Evolutionary conservation across 2,888 invertebrate species (phyloP).

Genomic region (Baccha elongata): DNA sequence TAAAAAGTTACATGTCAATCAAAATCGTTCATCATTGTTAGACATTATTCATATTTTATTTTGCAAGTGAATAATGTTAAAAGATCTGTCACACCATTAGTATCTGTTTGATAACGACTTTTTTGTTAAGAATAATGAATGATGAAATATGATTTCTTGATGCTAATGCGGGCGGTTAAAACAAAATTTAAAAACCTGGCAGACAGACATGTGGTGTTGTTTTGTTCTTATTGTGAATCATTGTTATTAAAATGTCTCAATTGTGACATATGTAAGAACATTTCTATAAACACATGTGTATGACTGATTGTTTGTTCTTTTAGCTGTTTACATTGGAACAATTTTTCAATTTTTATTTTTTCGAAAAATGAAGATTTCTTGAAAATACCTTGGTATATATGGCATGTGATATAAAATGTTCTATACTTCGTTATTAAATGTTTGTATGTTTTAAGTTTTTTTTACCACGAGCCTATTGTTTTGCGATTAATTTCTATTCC

Average conservation of each 20-base stretch:
- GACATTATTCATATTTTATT: neutral
- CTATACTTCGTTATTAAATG: no score
- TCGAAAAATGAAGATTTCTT: no score
- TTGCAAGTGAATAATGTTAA: neutral
- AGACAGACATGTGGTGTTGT: slow-evolving; percentile 5
- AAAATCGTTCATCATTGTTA: neutral
- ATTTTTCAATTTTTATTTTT: no score
- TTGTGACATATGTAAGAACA: slow-evolving; percentile 42
- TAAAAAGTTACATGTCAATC: neutral
- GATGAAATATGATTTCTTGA: neutral
- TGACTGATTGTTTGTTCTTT: slow-evolving; percentile 17
- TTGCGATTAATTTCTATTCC: no score
- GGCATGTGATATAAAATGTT: no score
- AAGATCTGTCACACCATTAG: neutral
- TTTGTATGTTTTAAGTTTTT: no score
- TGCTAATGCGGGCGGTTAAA: neutral
- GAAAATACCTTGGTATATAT: no score
- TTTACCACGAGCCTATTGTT: no score
- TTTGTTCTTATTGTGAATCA: neutral
- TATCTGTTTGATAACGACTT: neutral
- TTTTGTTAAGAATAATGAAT: neutral
- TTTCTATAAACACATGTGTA: slow-evolving; percentile 41
- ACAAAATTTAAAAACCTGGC: neutral
- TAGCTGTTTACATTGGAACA: no score
- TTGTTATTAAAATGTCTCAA: slow-evolving; percentile 4